Conservation (phyloP, 2,797 vertebrate genomes). For the Girardinus metallicus region DNA sequence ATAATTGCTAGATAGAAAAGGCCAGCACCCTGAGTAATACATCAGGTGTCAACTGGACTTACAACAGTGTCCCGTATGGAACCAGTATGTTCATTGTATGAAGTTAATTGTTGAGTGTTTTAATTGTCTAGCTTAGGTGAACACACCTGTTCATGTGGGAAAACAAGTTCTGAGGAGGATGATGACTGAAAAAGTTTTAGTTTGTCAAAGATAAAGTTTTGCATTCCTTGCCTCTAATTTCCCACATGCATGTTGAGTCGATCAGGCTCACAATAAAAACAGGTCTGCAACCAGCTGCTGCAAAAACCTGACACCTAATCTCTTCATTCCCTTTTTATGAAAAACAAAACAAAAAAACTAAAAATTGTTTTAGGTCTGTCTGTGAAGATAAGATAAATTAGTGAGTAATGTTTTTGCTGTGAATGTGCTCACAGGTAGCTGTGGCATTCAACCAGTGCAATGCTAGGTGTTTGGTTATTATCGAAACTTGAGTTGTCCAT, state of each 20-base stretch:
- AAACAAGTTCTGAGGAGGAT: background rate
- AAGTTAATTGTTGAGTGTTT: background rate
- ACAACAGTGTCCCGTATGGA: background rate
- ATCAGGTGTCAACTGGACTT: background rate
- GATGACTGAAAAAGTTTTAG: background rate
- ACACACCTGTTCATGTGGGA: background rate
- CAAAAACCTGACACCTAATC: background rate
- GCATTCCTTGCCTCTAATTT: background rate
- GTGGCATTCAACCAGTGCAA: background rate
- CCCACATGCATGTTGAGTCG: background rate
- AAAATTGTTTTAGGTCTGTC: background rate
- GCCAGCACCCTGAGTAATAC: background rate
- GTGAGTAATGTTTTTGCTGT: background rate
- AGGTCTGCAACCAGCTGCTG: background rate
- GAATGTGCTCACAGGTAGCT: background rate
- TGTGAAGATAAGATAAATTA: background rate
- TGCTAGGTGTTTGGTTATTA: background rate
- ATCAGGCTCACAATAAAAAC: background rate
- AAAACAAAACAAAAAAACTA: background rate
- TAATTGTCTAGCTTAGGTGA: background rate
- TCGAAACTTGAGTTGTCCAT: background rate
- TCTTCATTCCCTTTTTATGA: background rate
- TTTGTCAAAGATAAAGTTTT: background rate
- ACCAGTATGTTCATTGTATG: background rate
- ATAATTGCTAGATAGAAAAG: background rate